Evolutionary conservation across 2,888 invertebrate species (phyloP).

Genomic region (Dicranocentrus wangi): DNA sequence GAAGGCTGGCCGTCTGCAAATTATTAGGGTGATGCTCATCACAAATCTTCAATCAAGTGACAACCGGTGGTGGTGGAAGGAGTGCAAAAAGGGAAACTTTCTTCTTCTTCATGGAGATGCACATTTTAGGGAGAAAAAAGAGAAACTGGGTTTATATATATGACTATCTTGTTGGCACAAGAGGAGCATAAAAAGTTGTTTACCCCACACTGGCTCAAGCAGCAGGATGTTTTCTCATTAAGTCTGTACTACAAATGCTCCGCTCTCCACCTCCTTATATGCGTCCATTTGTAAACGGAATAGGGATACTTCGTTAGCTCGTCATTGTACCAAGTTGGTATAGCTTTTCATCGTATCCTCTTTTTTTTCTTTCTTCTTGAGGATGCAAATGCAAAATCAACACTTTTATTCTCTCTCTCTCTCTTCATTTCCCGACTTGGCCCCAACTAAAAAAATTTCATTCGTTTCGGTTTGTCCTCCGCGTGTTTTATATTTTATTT

Average conservation of each 20-base stretch:
- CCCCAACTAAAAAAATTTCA: too few relatives aligned
- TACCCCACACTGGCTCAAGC: slow-evolving; percentile 61
- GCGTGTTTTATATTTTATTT: too few relatives aligned
- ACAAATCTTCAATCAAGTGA: slow-evolving; percentile 29
- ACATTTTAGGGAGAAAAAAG: background rate
- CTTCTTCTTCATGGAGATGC: background rate
- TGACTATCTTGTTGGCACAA: slow-evolving; percentile 24
- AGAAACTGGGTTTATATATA: background rate
- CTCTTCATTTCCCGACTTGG: too few relatives aligned
- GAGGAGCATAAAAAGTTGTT: slow-evolving; percentile 56
- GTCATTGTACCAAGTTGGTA: background rate
- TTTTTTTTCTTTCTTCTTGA: too few relatives aligned
- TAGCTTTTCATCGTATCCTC: too few relatives aligned
- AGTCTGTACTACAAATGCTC: slow-evolving; percentile 46
- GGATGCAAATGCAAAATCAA: background rate
- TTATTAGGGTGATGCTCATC: slow-evolving; percentile 22
- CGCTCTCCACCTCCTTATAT: slow-evolving; percentile 33
- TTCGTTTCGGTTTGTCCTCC: too few relatives aligned
- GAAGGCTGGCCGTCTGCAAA: too few relatives aligned
- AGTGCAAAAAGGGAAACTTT: background rate
- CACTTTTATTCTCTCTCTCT: slow-evolving; percentile 10
- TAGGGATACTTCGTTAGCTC: slow-evolving; percentile 23
- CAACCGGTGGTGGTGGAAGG: background rate
- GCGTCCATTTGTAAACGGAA: too few relatives aligned
- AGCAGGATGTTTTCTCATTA: slow-evolving; percentile 67